These are phyloP conservation scores for Bombus haemorrhoidalis DNA, from an alignment of 1,140 invertebrate genomes.

Conservation along the genomic window DNA sequence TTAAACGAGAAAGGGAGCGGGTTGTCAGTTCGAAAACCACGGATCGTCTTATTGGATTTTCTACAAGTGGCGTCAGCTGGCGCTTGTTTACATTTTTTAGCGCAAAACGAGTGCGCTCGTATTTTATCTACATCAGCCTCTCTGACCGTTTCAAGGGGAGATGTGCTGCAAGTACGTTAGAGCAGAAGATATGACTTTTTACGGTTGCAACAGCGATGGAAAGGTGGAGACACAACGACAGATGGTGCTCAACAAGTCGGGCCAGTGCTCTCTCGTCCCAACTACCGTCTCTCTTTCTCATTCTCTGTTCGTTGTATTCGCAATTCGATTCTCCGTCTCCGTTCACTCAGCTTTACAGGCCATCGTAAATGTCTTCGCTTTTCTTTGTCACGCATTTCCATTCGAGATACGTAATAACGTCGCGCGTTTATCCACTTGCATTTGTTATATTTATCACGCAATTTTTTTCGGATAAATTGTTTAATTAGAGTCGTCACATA, in stretches of 20 bases:
- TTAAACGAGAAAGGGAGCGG: not conserved
- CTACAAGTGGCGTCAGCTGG: slow-evolving; percentile 14
- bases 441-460: slow-evolving; percentile 56
- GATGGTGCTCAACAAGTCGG: slow-evolving; percentile 71
- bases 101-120: slow-evolving; percentile 36
- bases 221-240: slow-evolving; percentile 56
- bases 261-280: slow-evolving; percentile 16
- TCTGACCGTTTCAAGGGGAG: slow-evolving; percentile 33
- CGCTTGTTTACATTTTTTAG: slow-evolving; percentile 45
- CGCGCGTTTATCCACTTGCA: slow-evolving; percentile 17
- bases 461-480: slow-evolving; percentile 45
- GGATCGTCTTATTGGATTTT: not conserved
- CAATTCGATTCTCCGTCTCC: not conserved
- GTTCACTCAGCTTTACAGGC: not conserved
- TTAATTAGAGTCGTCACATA: slow-evolving; percentile 9
- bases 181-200: slow-evolving; percentile 63
- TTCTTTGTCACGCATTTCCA: slow-evolving; percentile 2
- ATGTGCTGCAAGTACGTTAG: slow-evolving; percentile 40
- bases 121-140: slow-evolving; percentile 49
- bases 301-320: not conserved
- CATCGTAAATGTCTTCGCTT: not conserved
- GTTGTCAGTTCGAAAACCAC: not conserved
- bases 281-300: not conserved
- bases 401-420: slow-evolving; percentile 45
- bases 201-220: slow-evolving; percentile 28